phyloP scores from a whole-genome alignment of 2,888 invertebrate species.

The Drosophila hawaiiensis region DNA sequence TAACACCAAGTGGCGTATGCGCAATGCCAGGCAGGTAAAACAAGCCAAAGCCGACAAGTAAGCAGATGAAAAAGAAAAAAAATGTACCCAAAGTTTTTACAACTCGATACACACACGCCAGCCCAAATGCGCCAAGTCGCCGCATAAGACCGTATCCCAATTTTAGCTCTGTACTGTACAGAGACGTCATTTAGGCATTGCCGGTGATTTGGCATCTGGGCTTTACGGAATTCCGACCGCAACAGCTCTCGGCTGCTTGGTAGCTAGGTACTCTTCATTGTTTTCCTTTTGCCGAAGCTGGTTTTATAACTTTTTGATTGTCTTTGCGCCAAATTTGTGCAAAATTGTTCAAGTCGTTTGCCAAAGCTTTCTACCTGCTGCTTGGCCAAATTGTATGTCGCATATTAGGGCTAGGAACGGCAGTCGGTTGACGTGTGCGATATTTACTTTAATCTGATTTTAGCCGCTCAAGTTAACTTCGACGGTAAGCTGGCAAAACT shows the following conservation, averaged over 20 bases:
- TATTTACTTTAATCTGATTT: conserved; percentile 76
- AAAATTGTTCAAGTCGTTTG: conserved; percentile 64
- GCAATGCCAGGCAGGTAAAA: conserved; percentile 54
- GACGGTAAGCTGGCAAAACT: conserved; percentile 57
- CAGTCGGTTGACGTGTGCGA: conserved; percentile 57
- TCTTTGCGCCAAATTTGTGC: conserved; percentile 79
- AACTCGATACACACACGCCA: conserved; percentile 67
- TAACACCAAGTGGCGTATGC: conserved; percentile 72
- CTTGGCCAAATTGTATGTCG: conserved; percentile 47
- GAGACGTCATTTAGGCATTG: conserved; percentile 38
- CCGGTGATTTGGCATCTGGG: conserved; percentile 53
- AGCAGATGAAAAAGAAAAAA: conserved; percentile 27
- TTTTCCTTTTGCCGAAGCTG: conserved; percentile 69
- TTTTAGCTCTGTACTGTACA: neutral
- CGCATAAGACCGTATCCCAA: conserved; percentile 22
- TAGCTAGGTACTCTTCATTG: conserved; percentile 35
- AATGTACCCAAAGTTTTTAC: conserved; percentile 74
- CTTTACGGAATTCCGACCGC: conserved; percentile 36
- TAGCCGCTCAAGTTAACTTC: conserved; percentile 71
- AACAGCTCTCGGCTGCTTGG: conserved; percentile 12
- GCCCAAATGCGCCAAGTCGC: conserved; percentile 18
- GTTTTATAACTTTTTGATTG: conserved; percentile 83
- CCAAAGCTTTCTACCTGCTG: conserved; percentile 51
- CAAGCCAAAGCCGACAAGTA: conserved; percentile 35
- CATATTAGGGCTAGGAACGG: conserved; percentile 25